Percentiles rank a stretch among this genome's conserved stretches.
phyloP scores from a whole-genome alignment of 2,113 vertebrate species.

The Naja naja region DNA sequence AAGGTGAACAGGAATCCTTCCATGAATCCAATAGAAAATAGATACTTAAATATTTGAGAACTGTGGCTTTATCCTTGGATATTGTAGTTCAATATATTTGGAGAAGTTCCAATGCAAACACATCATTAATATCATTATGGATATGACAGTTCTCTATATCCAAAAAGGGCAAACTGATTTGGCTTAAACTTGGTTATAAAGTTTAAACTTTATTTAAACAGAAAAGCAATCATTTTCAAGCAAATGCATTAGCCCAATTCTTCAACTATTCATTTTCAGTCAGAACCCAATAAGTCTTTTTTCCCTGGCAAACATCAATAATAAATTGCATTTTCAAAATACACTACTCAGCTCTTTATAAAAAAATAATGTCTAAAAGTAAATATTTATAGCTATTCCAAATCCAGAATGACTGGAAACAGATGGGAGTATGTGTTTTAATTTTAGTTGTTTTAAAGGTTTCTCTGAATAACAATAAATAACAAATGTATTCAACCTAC shows the following conservation, averaged over 20 bases:
- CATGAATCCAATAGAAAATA: neutral
- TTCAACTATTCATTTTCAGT: neutral
- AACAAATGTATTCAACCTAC: neutral
- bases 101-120: neutral
- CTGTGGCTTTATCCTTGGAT: neutral
- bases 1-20: neutral
- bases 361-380: neutral
- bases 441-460: neutral
- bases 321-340: neutral
- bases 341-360: neutral
- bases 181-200: neutral
- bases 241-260: neutral
- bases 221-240: neutral
- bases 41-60: neutral
- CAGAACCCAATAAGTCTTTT: neutral
- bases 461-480: neutral
- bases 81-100: neutral
- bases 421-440: neutral
- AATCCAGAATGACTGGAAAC: neutral
- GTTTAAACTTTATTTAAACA: neutral
- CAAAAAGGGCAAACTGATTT: neutral
- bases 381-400: slow-evolving; percentile 1
- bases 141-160: neutral
- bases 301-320: neutral
- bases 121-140: neutral